Percentiles rank a stretch among this genome's conserved stretches.
Evolutionary conservation across 1,140 invertebrate genomes (phyloP).

Genomic region (Anadara kagoshimensis): DNA sequence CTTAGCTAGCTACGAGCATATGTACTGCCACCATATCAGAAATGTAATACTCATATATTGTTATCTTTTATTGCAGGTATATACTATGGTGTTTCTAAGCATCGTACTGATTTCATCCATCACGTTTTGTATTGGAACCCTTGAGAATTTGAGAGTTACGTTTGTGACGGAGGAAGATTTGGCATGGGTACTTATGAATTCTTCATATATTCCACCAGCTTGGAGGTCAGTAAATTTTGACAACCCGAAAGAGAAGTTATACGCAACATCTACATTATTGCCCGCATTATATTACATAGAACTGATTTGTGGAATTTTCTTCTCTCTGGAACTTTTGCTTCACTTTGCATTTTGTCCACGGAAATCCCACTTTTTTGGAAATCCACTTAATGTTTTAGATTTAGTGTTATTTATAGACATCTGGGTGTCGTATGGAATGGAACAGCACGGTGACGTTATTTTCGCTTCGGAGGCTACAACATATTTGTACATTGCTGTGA

Average conservation of each 20-base stretch:
- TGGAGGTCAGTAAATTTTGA: slow-evolving; percentile 5
- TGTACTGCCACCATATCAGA: too few relatives aligned
- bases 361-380: slow-evolving; percentile 15
- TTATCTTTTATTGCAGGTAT: slow-evolving; percentile 37
- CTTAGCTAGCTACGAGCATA: too few relatives aligned
- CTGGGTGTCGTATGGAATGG: not conserved
- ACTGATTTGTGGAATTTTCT: slow-evolving; percentile 11
- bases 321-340: slow-evolving; percentile 16
- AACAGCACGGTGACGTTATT: not conserved
- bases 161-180: not conserved
- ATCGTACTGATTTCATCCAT: slow-evolving; percentile 24
- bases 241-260: slow-evolving; percentile 24
- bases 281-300: slow-evolving; percentile 10
- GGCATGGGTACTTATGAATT: not conserved
- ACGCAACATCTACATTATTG: not conserved
- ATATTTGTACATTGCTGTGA: slow-evolving; percentile 22
- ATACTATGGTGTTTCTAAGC: slow-evolving; percentile 16
- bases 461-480: not conserved
- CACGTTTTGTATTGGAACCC: slow-evolving; percentile 10
- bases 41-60: too few relatives aligned
- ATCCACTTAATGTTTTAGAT: slow-evolving; percentile 24
- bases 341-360: slow-evolving; percentile 27
- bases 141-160: slow-evolving; percentile 3
- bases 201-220: not conserved
- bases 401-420: slow-evolving; percentile 12